Base-by-base conservation (phyloP, 1,140 invertebrate species). In the Drosophila novamexicana region DNA sequence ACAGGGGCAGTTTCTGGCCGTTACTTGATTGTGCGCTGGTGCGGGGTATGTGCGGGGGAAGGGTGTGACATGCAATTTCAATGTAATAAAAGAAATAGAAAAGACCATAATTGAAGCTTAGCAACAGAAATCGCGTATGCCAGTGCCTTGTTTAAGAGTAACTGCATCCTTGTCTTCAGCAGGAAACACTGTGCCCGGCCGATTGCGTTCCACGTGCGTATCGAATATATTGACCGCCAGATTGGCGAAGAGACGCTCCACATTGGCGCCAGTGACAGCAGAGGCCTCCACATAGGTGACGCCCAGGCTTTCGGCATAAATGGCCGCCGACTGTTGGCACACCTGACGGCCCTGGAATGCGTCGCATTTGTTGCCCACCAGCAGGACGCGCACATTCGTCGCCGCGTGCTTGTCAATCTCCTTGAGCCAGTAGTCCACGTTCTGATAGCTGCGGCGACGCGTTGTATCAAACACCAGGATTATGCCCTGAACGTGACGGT, bases 321-420 rank as follows among this genome's bases (percentile, higher is more conserved):
- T 16, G 1, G 18, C 8, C 0, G 50, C 81, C 34, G 12, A 5
- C 7, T 61, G 14, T 8, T 49, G 56, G n/a, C 18, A 37, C 47
- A 83, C 81, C 47, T 61, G 32, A 1, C 81, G 81, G 0, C 18
- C 0, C 8, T 18, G 22, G 9, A 47, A 34, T 0, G 42, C 57
- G 12, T 84, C 81, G 16, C 81, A 84, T 7, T 84, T 84, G 32
- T 61, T 80, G 4, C 81, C 81, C 56, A 80, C 81, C 39, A 84
- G 16, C 10, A 77, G 8, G 0, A 80, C 4, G 22, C 7, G 54
- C 0, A 70, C 52, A 0, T n/a, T 7, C 4, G n/a, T 9, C 1
- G 14, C 7, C 1, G 37, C 50, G 40, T 10, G 2, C 4, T 14
- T 32, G 1, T 2, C 5, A 1, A 84, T 58, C 49, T 84, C 77